Evolutionary conservation across 2,113 vertebrate species (phyloP), one percentile per base, ranked within the genome.

Genomic region (Pantherophis guttatus): DNA sequence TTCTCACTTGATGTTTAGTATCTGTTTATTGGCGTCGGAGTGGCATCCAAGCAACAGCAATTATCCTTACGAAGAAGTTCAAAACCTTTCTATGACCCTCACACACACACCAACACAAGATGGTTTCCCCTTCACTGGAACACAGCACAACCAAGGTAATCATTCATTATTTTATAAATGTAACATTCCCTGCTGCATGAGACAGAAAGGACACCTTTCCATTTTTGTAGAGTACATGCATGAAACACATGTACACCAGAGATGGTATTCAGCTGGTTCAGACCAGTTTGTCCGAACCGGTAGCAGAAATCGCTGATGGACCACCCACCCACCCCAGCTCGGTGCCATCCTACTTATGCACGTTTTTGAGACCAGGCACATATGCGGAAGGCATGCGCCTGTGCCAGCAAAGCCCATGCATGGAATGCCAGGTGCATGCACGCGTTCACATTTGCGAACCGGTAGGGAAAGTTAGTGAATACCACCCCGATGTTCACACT

Each of bases 361-460:
- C 48, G 5, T 50, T 7, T 50, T 50, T 50, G 48, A 50, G 48
- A 50, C 48, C 1, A 0, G 48, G 6, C 5, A 6, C 48, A 50
- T 50, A 6, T 50, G 6, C 1, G 7, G 48, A 50, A 50, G 48
- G 48, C 5, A 0, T 4, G 6, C 5, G 48, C 6, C 0, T 6
- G 6, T 7, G 5, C 48, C 48, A 50, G 48, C 48, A 50, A 50
- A 50, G 0, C 48, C 4, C 48, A 50, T 50, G 6, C 48, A 50
- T 50, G 48, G 48, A 6, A 50, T 50, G 48, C 48, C 48, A 7
- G 48, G 48, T 0, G 6, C 48, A 50, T 50, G 48, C 48, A 7
- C 1, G 6, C 6, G 6, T 7, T 50, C 48, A 50, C 48, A 50
- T 50, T 50, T 50, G 48, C 5, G 6, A 53, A 53, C 52, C 52